Percentiles rank a stretch among this genome's conserved stretches.
These are phyloP conservation scores for Harpegnathos saltator DNA, from an alignment of 1,140 invertebrate genomes.

Conservation along the genomic window DNA sequence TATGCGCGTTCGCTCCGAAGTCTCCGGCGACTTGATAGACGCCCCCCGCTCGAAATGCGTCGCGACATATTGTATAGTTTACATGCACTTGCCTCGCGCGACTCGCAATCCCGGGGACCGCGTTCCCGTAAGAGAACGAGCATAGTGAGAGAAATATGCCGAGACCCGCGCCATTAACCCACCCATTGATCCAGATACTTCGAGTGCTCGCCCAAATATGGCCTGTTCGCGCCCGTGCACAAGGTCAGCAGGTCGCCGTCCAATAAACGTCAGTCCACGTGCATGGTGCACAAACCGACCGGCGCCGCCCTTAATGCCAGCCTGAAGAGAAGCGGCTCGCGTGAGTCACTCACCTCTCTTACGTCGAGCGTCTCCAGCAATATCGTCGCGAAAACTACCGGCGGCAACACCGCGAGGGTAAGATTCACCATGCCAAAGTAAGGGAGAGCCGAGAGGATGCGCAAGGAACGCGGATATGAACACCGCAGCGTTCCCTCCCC, in stretches of 20 bases:
- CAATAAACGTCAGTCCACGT: constrained; percentile 88
- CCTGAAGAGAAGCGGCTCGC: constrained; percentile 90
- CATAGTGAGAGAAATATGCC: too few species aligned
- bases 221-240: constrained; percentile 95
- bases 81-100: not conserved
- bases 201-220: constrained; percentile 95
- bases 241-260: constrained; percentile 94
- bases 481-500: constrained; percentile 22
- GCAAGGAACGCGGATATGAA: too few species aligned
- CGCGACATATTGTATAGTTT: constrained; percentile 10
- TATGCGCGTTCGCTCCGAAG: too few species aligned
- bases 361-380: constrained; percentile 90
- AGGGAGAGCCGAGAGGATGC: too few species aligned
- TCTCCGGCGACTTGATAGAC: not conserved
- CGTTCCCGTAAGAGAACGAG: too few species aligned
- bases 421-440: constrained; percentile 86
- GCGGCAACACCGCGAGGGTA: constrained; percentile 88
- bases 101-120: not conserved
- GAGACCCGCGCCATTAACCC: constrained; percentile 34
- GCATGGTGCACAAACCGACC: constrained; percentile 88
- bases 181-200: constrained; percentile 92
- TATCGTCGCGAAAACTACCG: constrained; percentile 73
- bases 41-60: not conserved
- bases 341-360: constrained; percentile 93
- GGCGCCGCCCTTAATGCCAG: constrained; percentile 85